phyloP scores from a whole-genome alignment of 2,888 invertebrate species.

The Diabrotica balteata region DNA sequence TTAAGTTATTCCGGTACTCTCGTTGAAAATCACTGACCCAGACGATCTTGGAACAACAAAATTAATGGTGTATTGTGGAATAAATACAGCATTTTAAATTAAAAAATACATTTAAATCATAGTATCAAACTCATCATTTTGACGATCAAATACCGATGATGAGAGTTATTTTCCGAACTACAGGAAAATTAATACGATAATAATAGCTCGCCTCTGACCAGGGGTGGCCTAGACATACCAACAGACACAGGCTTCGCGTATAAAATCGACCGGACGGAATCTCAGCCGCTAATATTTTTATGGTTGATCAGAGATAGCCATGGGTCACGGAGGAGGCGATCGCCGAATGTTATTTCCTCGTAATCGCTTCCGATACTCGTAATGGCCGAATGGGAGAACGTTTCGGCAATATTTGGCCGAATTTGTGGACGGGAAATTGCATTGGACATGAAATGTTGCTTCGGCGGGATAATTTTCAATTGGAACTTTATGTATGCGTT shows the following conservation, averaged over 20 bases:
- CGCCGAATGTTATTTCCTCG: slow-evolving; percentile 49
- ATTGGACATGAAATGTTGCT: slow-evolving; percentile 12
- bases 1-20: too few relatives aligned
- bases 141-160: too few relatives aligned
- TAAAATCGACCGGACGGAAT: slow-evolving; percentile 52
- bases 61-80: too few relatives aligned
- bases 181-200: too few relatives aligned
- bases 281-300: slow-evolving; percentile 61
- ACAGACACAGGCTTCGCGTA: slow-evolving; percentile 28
- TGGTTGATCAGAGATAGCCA: slow-evolving; percentile 61
- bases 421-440: slow-evolving; percentile 28
- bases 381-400: slow-evolving; percentile 22
- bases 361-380: slow-evolving; percentile 56
- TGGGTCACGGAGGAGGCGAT: slow-evolving; percentile 51
- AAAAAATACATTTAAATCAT: too few relatives aligned
- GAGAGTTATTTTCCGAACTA: too few relatives aligned
- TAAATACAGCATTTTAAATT: too few relatives aligned
- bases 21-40: too few relatives aligned
- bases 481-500: slow-evolving; percentile 15
- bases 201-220: not conserved
- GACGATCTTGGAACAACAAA: too few relatives aligned
- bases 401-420: slow-evolving; percentile 25
- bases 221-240: slow-evolving; percentile 4
- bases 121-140: too few relatives aligned
- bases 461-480: slow-evolving; percentile 14